These are phyloP conservation scores for Tokudaia muenninki DNA, from an alignment of 2,797 vertebrate species.

Conservation along the genomic window DNA sequence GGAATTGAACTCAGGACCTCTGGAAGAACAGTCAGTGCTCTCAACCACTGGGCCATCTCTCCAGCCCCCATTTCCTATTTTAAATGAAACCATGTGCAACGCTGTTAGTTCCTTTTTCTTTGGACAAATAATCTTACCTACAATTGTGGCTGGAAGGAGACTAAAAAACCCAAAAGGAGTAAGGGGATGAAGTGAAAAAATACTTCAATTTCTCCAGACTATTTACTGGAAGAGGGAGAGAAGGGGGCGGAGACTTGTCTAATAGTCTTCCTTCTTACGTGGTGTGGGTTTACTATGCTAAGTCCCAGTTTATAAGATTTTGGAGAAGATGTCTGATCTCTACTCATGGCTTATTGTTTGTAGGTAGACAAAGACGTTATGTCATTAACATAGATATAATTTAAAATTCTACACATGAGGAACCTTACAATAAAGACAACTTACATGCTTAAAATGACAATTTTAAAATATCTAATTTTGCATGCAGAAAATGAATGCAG, in stretches of 20 bases:
- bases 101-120: slow-evolving; percentile 38
- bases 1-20: too few relatives aligned
- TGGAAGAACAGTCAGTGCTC: too few relatives aligned
- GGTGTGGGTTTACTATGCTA: neutral
- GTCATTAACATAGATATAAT: neutral
- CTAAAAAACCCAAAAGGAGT: slow-evolving; percentile 27
- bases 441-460: neutral
- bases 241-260: neutral
- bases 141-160: slow-evolving; percentile 1
- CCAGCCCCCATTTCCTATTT: neutral
- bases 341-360: neutral
- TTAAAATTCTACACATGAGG: neutral
- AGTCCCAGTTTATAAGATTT: neutral
- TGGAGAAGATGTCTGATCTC: neutral
- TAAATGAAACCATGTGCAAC: neutral
- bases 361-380: too few relatives aligned
- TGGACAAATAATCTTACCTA: slow-evolving; percentile 9
- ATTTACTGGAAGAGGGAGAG: neutral
- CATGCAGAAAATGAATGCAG: too few relatives aligned
- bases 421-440: neutral
- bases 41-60: too few relatives aligned
- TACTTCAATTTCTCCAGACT: neutral
- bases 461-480: neutral
- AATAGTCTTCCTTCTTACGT: neutral
- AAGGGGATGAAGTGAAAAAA: slow-evolving; percentile 35